Percentiles rank a stretch among this genome's conserved stretches.
Evolutionary conservation across 2,888 invertebrate species (phyloP).

Genomic region (Pseudolycoriella hygida): DNA sequence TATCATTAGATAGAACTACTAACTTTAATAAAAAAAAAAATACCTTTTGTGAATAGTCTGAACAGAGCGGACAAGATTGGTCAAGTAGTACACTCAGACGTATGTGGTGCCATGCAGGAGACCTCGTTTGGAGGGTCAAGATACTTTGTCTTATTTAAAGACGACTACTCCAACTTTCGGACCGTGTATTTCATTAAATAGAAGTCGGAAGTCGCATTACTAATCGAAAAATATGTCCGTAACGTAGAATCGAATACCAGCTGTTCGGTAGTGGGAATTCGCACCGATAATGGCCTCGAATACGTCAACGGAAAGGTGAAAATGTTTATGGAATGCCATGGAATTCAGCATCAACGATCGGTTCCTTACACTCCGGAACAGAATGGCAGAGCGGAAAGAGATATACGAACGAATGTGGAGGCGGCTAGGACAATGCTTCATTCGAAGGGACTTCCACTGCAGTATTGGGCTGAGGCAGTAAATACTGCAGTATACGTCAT

Average conservation of each 20-base stretch:
- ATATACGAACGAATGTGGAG: conserved; percentile 16
- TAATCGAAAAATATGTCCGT: too few species aligned
- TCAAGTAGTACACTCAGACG: conserved; percentile 14
- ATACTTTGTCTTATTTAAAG: conserved; percentile 12
- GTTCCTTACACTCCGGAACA: conserved; percentile 12
- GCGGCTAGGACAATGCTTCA: conserved; percentile 15
- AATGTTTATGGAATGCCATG: too few species aligned
- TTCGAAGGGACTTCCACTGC: conserved; percentile 16
- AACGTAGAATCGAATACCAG: too few species aligned
- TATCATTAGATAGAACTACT: too few species aligned
- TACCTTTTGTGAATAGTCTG: too few species aligned
- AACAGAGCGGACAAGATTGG: too few species aligned
- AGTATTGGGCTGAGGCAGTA: conserved; percentile 17
- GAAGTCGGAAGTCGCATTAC: too few species aligned
- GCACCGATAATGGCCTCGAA: conserved; percentile 6
- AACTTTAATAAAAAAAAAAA: too few species aligned
- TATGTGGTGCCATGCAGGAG: conserved; percentile 13
- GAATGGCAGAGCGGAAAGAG: too few species aligned
- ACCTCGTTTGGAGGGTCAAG: conserved; percentile 10
- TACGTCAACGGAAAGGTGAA: conserved; percentile 6
- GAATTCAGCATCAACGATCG: conserved; percentile 9
- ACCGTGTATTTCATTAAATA: conserved; percentile 12
- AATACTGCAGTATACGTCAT: too few species aligned
- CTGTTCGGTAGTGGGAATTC: conserved; percentile 5
- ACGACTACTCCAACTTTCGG: conserved; percentile 12